phyloP scores from a whole-genome alignment of 2,113 vertebrate genomes.

The Pteropus alecto region DNA sequence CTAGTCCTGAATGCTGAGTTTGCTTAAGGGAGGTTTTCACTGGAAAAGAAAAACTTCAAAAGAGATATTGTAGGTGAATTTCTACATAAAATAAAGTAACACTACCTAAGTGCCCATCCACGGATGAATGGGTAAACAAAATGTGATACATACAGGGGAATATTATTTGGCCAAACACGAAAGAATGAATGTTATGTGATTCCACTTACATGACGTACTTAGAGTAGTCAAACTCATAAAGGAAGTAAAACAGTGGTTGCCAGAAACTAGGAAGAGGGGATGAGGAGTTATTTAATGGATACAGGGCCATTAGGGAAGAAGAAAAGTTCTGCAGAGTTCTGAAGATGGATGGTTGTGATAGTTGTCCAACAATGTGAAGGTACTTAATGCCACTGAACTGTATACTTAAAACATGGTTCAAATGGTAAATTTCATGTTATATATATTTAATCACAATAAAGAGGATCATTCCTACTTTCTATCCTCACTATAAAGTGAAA shows the following conservation, averaged over 20 bases:
- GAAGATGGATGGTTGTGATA: not conserved
- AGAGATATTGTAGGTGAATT: not conserved
- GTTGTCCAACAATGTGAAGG: not conserved
- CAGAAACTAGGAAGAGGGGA: not conserved
- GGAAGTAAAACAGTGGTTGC: not conserved
- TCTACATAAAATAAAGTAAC: not conserved
- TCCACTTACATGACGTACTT: not conserved
- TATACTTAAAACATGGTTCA: not conserved
- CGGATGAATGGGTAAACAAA: not conserved
- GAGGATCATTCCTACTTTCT: slow-evolving; percentile 84
- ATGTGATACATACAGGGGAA: not conserved
- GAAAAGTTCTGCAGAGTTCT: not conserved
- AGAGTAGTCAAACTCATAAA: not conserved
- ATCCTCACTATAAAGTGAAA: slow-evolving; percentile 81
- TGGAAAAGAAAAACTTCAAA: not conserved
- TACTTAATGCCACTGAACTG: not conserved
- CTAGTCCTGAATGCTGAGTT: not conserved
- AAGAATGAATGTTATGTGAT: too few species aligned
- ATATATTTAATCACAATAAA: not conserved
- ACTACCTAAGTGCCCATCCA: not conserved
- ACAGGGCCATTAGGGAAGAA: not conserved
- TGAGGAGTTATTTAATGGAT: not conserved
- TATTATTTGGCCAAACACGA: not conserved
- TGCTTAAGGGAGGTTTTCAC: not conserved
- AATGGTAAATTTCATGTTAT: not conserved